Evolutionary conservation across 2,888 invertebrate species (phyloP).

Genomic region (Girardia tigrina): DNA sequence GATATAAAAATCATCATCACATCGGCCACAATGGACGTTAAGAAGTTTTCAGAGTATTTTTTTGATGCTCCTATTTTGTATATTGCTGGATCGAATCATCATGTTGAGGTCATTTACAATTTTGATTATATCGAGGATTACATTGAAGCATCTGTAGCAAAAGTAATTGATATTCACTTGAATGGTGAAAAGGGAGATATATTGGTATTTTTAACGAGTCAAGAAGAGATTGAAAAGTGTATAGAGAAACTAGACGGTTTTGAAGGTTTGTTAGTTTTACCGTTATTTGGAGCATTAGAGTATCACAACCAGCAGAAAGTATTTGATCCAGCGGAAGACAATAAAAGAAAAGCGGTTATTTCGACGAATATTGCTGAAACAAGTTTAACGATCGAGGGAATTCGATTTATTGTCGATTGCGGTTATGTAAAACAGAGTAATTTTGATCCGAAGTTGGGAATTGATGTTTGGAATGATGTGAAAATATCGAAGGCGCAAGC

Average conservation of each 20-base stretch:
- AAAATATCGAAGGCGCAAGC: constrained; percentile 46
- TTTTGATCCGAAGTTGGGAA: constrained; percentile 44
- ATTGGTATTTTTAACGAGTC: constrained; percentile 96
- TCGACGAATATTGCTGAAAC: constrained; percentile 38
- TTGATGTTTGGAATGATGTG: constrained; percentile 41
- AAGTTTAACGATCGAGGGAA: constrained; percentile 8
- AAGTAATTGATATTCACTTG: constrained; percentile 67
- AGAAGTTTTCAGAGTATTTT: constrained; percentile 90
- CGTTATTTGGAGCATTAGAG: constrained; percentile 44
- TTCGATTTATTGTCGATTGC: constrained; percentile 45
- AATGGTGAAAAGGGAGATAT: constrained; percentile 61
- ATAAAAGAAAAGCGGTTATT: constrained; percentile 47
- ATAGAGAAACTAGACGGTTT: constrained; percentile 52
- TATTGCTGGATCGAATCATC: constrained; percentile 94
- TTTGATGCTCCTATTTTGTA: constrained; percentile 89
- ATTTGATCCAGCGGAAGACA: constrained; percentile 40
- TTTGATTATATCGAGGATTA: constrained; percentile 94
- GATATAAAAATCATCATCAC: constrained; percentile 71
- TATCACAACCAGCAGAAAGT: constrained; percentile 45
- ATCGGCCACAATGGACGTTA: constrained; percentile 96
- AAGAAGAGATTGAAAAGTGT: constrained; percentile 89
- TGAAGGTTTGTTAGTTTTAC: constrained; percentile 29
- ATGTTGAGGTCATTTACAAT: constrained; percentile 77
- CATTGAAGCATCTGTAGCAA: constrained; percentile 91
- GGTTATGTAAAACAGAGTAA: constrained; percentile 47